Evolutionary conservation across 2,888 invertebrate species (phyloP), one percentile per base, ranked within the genome.

Genomic region (Cartodere bifasciata): DNA sequence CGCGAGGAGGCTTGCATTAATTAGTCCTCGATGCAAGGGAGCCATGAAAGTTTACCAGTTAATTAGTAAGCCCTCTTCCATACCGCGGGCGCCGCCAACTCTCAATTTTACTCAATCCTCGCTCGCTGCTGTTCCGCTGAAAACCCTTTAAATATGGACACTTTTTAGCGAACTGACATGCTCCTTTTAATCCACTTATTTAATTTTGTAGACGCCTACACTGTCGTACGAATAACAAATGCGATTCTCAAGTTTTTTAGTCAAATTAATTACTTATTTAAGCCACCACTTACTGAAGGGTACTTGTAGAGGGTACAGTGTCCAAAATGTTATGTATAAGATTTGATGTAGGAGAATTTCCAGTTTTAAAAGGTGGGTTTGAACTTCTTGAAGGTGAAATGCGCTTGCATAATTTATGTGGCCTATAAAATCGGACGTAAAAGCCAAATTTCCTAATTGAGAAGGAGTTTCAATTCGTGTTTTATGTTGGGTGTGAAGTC

Each of bases 11-110:
- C 46, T 47, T 44, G 52, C 56, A 56, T 59, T 59, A 60, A 60
- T 60, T 60, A 60, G 58, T 50, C 52, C 56, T 55, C 55, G 52
- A 54, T 55, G 56, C 53, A 47, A 48, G 56, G 55, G 57, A 56
- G 53, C 52, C 55, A 53, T 56, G 59, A 58, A 60, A 61, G 59
- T 61, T 61, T 61, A 59, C 60, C 59, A 61, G 61, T 60, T 61
- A 61, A 61, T 61, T 60, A 60, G 59, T 54, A 52, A 50, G 55
- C 52, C 52, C 54, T 48, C 49, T 47, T 48, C 41, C 43, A 46
- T 49, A 49, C 49, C 48, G 49, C 46, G 46, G 47, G 47, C 51
- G 48, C n/a, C n/a, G n/a, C n/a, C n/a, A n/a, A n/a, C 45, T 48
- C 46, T 48, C 49, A 50, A 50, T 49, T 50, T 50, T 50, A 47